Evolutionary conservation across 2,888 invertebrate genomes (phyloP), one percentile per base, ranked within the genome.

Genomic region (Epistrophella euchroma): DNA sequence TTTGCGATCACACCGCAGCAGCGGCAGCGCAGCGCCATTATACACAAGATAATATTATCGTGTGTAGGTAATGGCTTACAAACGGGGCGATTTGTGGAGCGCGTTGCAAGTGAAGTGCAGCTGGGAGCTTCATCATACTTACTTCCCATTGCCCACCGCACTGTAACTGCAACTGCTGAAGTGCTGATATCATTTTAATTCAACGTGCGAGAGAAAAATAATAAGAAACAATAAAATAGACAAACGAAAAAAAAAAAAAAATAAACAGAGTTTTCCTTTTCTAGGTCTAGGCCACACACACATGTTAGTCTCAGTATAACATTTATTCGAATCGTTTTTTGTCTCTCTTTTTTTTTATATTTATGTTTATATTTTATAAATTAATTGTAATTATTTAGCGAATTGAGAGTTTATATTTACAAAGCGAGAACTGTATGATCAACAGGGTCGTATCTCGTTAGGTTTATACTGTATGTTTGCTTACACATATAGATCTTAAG

Each of bases 191-290:
- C 85, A 81, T 87, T 88, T 87, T 76, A 76, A 88, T 89, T 89
- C 89, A 88, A 88, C 85, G 88, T 88, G 89, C 88, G 88, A 88
- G 88, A 81, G 60, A 87, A 88, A 89, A 88, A 88, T 45, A 88
- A 88, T 40, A 47, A 81, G 56, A 87, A 87, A 79, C 58, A 79
- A 88, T 76, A 82, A 45, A 45, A 11, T 60, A 60, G 22, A n/a
- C n/a, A n/a, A n/a, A n/a, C n/a, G n/a, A n/a, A n/a, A 60, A 62
- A 85, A 76, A 72, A 76, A 71, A 71, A 50, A 75, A 78, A 47
- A 74, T 19, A 72, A 72, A 58, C 47, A 80, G 77, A 79, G 81
- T 87, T 68, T 88, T 88, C 80, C 88, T 47, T 88, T 88, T 88
- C 88, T 88, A 88, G 88, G 88, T 88, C 88, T 88, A 88, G 88